These are phyloP conservation scores for Rhabdornis inornatus DNA, from an alignment of 2,113 vertebrate species.

Conservation along the genomic window DNA sequence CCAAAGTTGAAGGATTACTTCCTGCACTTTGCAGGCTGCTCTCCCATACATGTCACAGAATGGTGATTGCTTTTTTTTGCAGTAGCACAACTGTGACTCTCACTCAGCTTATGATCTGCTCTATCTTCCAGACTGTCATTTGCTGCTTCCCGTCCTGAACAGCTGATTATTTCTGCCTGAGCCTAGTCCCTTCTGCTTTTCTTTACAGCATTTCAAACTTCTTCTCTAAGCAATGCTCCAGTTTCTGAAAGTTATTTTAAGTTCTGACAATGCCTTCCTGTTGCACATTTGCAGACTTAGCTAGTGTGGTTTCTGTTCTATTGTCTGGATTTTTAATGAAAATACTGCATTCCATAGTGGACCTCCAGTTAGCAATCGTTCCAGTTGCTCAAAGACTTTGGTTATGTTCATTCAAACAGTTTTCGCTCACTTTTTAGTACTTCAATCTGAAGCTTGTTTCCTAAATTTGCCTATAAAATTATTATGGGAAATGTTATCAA, in stretches of 20 bases:
- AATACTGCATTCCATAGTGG: background rate
- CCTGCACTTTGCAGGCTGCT: background rate
- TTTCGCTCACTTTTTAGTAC: background rate
- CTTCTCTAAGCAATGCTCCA: background rate
- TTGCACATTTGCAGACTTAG: background rate
- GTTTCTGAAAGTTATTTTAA: background rate
- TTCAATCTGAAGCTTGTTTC: background rate
- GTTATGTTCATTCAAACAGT: background rate
- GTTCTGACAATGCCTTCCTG: background rate
- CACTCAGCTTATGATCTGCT: background rate
- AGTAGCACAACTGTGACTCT: background rate
- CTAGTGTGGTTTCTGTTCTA: background rate
- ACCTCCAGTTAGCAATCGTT: background rate
- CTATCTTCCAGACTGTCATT: background rate
- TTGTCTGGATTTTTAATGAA: background rate
- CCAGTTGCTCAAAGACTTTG: background rate
- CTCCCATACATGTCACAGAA: background rate
- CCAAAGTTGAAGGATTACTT: slow-evolving; percentile 6
- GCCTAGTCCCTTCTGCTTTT: background rate
- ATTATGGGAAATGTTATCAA: background rate
- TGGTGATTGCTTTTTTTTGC: background rate
- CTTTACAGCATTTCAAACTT: background rate
- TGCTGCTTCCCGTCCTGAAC: background rate
- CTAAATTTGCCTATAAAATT: background rate
- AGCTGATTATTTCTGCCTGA: background rate